phyloP scores from a whole-genome alignment of 2,113 vertebrate species.

The Sigmodon hispidus region DNA sequence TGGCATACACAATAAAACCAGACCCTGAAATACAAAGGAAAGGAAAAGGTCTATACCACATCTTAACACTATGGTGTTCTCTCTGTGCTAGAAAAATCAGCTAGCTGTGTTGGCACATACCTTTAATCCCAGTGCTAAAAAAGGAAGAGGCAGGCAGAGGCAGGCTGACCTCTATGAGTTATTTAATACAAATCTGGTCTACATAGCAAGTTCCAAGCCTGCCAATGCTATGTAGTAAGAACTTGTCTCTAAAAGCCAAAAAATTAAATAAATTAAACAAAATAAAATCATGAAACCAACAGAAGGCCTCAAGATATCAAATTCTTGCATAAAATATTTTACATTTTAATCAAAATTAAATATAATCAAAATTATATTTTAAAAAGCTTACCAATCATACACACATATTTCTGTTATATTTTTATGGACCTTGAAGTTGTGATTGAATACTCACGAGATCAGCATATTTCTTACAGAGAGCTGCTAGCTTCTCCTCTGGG shows the following conservation, averaged over 20 bases:
- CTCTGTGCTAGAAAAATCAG: background rate
- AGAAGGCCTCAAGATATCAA: constrained; percentile 28
- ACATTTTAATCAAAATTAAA: constrained; percentile 59
- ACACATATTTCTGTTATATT: constrained; percentile 12
- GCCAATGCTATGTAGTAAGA: background rate
- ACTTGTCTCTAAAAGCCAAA: background rate
- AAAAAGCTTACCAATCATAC: background rate
- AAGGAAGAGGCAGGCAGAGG: background rate
- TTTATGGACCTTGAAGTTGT: background rate
- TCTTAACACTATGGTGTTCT: constrained; percentile 35
- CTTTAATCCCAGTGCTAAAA: background rate
- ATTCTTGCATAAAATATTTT: constrained; percentile 58
- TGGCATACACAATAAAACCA: background rate
- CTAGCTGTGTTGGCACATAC: background rate
- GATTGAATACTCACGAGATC: constrained; percentile 92
- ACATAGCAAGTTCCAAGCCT: background rate
- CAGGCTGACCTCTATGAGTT: background rate
- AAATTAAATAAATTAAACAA: background rate
- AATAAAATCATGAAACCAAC: constrained; percentile 38
- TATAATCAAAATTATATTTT: constrained; percentile 55
- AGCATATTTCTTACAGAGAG: constrained; percentile 99
- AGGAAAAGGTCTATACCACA: background rate
- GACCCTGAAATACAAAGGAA: background rate
- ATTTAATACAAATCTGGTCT: background rate
- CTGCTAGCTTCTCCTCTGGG: constrained; percentile 98